Base-by-base conservation (phyloP, 2,888 invertebrate species). In the Lithophane ornitopus region DNA sequence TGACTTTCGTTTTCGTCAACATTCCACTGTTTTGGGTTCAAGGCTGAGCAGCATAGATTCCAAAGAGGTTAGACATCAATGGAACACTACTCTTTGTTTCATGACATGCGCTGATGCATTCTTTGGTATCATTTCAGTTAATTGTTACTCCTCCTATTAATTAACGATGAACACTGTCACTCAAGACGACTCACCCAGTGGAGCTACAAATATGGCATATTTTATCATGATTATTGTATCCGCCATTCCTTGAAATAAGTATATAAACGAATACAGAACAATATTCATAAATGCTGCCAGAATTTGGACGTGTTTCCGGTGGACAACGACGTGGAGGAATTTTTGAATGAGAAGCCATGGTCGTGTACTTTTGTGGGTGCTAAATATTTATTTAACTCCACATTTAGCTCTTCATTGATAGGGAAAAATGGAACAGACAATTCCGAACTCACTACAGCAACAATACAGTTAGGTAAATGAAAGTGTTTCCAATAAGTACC, bases 11-110 rank as follows among this genome's bases (percentile, higher is more conserved):
- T 94, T 94, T 93, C 90, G 84, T 90, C 88, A 87, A 85, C 86
- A 88, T 88, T 86, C 92, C 93, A 91, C 93, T 92, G 92, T 94
- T 92, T 89, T 91, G 89, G 92, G 94, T 94, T 95, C 95, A 95
- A 95, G 95, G 95, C 85, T 91, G 69, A 74, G 63, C 66, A 67
- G 70, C 58, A 68, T 66, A 83, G 82, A 86, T 86, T 78, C 82
- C 80, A 74, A 69, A 83, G 74, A 61, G 58, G 85, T 83, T 71
- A 81, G 62, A 65, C 70, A 59, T 62, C 39, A 46, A 67, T 84
- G 39, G 59, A 68, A 82, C 58, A 59, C 16, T 56, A 41, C 41
- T 69, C 70, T 73, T 83, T 83, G 56, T 58, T 69, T 49, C n/a
- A 56, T 1, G 44, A 39, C 3, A 52, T 73, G 19, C 14, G 22